Base-by-base conservation (phyloP, 2,888 invertebrate species). In the Archips crataeganus region DNA sequence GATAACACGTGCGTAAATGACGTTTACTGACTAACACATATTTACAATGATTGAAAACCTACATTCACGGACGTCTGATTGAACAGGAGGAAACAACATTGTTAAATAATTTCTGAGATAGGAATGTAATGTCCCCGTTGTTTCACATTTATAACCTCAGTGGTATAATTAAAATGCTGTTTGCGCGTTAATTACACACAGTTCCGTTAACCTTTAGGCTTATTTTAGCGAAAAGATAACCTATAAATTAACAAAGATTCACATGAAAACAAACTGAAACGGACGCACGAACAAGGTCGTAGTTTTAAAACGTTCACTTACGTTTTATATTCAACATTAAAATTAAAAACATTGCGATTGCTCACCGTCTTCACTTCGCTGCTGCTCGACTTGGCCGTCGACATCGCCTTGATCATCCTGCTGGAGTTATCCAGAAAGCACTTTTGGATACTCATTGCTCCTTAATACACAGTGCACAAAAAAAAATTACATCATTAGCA, bases 401-500 rank as follows among this genome's bases (percentile, higher is more conserved):
- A 94, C 94, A 94, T 94, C 74, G 94, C 94, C 88, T 94, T 94
- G 75, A 94, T 94, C 93, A 94, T 94, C 87, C 93, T 89, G 81
- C 92, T 94, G 86, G 94, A 94, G 85, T 94, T 94, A 89, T 94
- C 94, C 90, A 94, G 85, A 75, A 94, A 90, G 80, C 94, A 94
- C 92, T 94, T 94, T 85, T 94, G 94, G 82, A 94, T 93, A 88
- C 94, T 94, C 94, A 94, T 94, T 81, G 82, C 90, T 90, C 84
- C 84, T 85, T 87, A 78, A 81, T 82, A 84, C 84, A 86, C 88
- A 85, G 86, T 79, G 80, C 84, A 88, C 15, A 82, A 82, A 85
- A 85, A 85, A 85, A 82, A 82, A 90, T 89, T 92, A 93, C 93
- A 93, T 93, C 78, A 85, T 89, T 85, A 82, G 80, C 85, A 88